These are phyloP conservation scores for Sinocyclocheilus anshuiensis DNA, from an alignment of 2,113 vertebrate species.

Conservation along the genomic window DNA sequence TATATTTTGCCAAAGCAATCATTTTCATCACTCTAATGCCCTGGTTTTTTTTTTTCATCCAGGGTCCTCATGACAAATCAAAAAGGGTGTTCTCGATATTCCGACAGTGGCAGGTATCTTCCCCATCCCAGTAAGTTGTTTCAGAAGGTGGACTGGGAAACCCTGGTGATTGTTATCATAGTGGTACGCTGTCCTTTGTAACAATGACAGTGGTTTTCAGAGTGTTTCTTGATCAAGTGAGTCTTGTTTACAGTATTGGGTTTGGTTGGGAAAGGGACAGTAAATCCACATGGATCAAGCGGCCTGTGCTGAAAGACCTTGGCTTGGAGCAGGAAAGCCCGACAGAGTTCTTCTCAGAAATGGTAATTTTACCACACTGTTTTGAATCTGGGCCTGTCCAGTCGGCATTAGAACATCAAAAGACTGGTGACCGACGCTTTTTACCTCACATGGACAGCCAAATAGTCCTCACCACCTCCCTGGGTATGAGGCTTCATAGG, in stretches of 20 bases:
- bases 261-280: slow-evolving; percentile 29
- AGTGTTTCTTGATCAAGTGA: slow-evolving; percentile 18
- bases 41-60: slow-evolving; percentile 18
- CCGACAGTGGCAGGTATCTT: slow-evolving; percentile 86
- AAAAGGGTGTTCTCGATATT: slow-evolving; percentile 93
- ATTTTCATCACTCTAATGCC: not conserved
- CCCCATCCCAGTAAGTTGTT: slow-evolving; percentile 72
- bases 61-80: slow-evolving; percentile 90
- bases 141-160: not conserved
- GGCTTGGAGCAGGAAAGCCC: slow-evolving; percentile 4
- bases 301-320: not conserved
- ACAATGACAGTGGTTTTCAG: slow-evolving; percentile 22
- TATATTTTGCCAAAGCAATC: not conserved
- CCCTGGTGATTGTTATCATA: slow-evolving; percentile 14
- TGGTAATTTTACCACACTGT: slow-evolving; percentile 11
- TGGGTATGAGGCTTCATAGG: not conserved
- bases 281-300: slow-evolving; percentile 14
- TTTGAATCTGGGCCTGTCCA: not conserved
- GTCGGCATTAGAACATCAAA: not conserved
- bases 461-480: not conserved
- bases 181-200: slow-evolving; percentile 16
- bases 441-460: not conserved
- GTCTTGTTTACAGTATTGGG: slow-evolving; percentile 40
- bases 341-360: slow-evolving; percentile 11
- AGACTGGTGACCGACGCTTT: not conserved